A percentile compares a stretch with the other conserved stretches of the same genome.
Evolutionary conservation across 2,888 invertebrate species (phyloP).

Genomic region (Dione juno): DNA sequence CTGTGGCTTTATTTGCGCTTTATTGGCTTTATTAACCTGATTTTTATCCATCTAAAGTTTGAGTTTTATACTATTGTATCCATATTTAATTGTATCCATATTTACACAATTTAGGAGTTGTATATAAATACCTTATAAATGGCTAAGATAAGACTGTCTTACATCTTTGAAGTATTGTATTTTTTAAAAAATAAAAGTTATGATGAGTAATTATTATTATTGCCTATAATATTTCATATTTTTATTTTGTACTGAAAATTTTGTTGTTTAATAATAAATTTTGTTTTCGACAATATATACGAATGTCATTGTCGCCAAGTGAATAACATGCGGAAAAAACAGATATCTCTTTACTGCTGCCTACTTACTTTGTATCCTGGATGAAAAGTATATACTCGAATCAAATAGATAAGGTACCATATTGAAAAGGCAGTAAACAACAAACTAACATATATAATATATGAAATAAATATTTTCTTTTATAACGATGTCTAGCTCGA

Average conservation of each 20-base stretch:
- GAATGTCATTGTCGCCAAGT: not conserved
- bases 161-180: too few species aligned
- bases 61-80: too few species aligned
- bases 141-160: too few species aligned
- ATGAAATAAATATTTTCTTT: not conserved
- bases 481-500: too few species aligned
- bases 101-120: too few species aligned
- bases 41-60: too few species aligned
- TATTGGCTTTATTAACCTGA: too few species aligned
- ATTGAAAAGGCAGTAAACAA: not conserved
- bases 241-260: not conserved
- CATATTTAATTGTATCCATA: too few species aligned
- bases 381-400: not conserved
- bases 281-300: not conserved
- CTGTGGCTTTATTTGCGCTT: too few species aligned
- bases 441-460: not conserved
- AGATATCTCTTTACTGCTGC: constrained; percentile 11
- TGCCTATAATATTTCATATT: not conserved
- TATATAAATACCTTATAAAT: too few species aligned
- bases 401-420: not conserved
- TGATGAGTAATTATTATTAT: too few species aligned
- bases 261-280: not conserved
- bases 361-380: not conserved
- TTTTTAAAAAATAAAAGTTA: too few species aligned
- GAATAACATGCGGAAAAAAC: constrained; percentile 29